Evolutionary conservation across 2,797 vertebrate species (phyloP), one percentile per base, ranked within the genome.

Genomic region (Enteromius mattozi): DNA sequence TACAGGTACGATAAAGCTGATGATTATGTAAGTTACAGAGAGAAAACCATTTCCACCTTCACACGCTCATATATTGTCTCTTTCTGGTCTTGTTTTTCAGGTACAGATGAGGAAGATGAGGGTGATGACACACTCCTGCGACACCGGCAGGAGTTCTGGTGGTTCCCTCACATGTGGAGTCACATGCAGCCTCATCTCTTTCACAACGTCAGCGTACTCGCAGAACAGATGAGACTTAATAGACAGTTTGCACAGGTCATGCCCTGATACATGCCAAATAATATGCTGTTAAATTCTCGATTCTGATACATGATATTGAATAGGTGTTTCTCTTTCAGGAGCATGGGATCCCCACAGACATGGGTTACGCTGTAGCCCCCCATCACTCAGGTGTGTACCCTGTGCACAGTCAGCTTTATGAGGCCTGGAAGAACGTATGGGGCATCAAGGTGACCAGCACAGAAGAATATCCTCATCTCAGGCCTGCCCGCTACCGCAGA

Each of bases 311-410:
- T 33, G 27, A 65, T 65, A 17, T 3, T 65, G 14, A 66, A 61
- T 3, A 3, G 19, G 51, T 10, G 21, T 56, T 27, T 63, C 16
- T 51, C 16, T 90, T 94, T 54, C 90, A 99, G 98, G 98, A 99
- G 84, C 97, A 99, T 61, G 98, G 98, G 37, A 98, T 99, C 90
- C 98, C 98, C 49, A 98, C 95, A 85, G 97, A 99, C 89, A 94
- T 99, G 95, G 97, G 98, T 56, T 99, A 99, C 51, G 98, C 98
- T 0, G 96, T 99, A 86, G 96, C 98, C 14, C 98, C 98, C 1
- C 98, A 99, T 92, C 98, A 99, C 93, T 99, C 98, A 4, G 98
- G 98, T 0, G 98, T 99, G 85, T 99, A 99, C 88, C 98, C 98
- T 21, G 96, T 99, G 74, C 98, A 99, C 92, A 96, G 94, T 4